Base-by-base conservation (phyloP, 2,888 invertebrate species). In the Lithophane leautieri region DNA sequence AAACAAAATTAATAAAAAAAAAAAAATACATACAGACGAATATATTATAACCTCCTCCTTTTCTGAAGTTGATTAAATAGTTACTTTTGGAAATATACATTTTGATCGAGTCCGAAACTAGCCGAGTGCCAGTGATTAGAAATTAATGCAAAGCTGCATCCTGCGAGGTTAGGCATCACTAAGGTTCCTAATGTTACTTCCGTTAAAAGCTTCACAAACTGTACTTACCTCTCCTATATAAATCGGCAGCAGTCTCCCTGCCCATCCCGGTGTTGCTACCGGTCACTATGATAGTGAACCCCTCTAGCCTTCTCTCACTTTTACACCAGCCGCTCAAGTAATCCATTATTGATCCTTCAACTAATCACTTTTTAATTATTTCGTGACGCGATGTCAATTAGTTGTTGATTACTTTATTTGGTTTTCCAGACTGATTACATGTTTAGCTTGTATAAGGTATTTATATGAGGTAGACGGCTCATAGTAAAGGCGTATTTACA, bases 221-320 rank as follows among this genome's bases (percentile, higher is more conserved):
- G 14, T 19, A 83, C 83, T 79, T 87, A 97, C 96, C 96, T 89
- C 96, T 92, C 76, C 86, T 87, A 78, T 94, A 96, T 56, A 97
- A 91, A 89, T 98, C 97, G 78, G 93, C 89, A 0, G 96, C 97
- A 4, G 97, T 97, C 93, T 97, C 97, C 93, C 97, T 97, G 9
- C 98, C 98, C 79, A 98, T 97, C 14, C 98, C 98, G 14, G 97
- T 97, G 91, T 98, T 98, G 47, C 97, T 96, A 56, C 98, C 98
- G 0, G 97, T 97, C 14, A 97, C 92, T 14, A 97, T 89, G 3
- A 93, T 95, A 66, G 95, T 93, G 87, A 92, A 80, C 86, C 97
- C 94, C 92, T 95, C 93, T 76, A 97, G 96, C 61, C 96, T 94
- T 42, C 94, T 94, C 25, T 94, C 82, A 93, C 97, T 94, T 90